Evolutionary conservation across 2,797 vertebrate genomes (phyloP).

Genomic region (Australoheros facetus): DNA sequence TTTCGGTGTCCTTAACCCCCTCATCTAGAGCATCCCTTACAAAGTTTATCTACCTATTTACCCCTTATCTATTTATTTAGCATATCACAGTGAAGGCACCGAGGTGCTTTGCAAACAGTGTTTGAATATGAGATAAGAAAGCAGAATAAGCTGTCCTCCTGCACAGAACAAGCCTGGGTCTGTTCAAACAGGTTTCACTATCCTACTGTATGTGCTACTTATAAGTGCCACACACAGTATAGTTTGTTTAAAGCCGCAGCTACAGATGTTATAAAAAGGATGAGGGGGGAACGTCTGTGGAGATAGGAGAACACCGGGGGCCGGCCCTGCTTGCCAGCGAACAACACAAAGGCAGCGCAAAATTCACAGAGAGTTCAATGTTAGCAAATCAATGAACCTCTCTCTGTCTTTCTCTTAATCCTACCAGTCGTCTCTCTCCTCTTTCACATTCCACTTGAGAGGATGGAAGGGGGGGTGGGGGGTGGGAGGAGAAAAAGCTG

Average conservation of each 20-base stretch:
- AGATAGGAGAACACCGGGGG: background rate
- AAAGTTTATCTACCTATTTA: constrained; percentile 47
- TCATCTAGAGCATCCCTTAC: constrained; percentile 49
- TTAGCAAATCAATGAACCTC: constrained; percentile 34
- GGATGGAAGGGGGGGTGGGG: constrained; percentile 26
- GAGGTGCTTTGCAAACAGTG: constrained; percentile 70
- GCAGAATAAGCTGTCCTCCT: constrained; percentile 52
- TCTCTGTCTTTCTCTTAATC: constrained; percentile 23
- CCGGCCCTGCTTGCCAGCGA: background rate
- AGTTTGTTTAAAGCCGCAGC: constrained; percentile 37
- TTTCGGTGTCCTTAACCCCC: constrained; percentile 52
- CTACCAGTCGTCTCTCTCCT: constrained; percentile 29
- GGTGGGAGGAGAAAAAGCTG: constrained; percentile 20
- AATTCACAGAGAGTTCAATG: constrained; percentile 30
- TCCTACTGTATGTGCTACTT: constrained; percentile 12
- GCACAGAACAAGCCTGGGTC: constrained; percentile 49
- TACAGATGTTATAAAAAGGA: constrained; percentile 17
- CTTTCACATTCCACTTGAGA: constrained; percentile 61
- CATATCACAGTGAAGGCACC: constrained; percentile 61
- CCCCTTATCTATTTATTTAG: constrained; percentile 73
- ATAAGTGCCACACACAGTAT: background rate
- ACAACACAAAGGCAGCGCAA: background rate
- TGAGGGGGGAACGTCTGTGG: background rate
- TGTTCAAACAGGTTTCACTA: constrained; percentile 55
- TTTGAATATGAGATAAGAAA: constrained; percentile 63